Evolutionary conservation across 2,888 invertebrate genomes (phyloP).

Genomic region (Thecophora atra): DNA sequence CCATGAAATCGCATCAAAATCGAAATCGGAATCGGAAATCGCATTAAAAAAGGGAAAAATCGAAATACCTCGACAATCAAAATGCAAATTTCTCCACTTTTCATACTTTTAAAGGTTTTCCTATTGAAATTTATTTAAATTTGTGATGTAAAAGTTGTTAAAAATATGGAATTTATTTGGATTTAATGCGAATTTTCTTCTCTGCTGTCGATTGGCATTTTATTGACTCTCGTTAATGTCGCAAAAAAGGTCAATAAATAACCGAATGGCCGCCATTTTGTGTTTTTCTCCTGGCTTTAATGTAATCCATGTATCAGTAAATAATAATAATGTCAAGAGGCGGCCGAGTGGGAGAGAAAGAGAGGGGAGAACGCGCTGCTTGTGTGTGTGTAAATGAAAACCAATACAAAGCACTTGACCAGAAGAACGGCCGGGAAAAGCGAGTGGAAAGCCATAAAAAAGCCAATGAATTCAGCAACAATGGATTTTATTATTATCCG

Average conservation of each 20-base stretch:
- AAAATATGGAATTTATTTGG: background rate
- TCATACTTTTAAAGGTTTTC: too few relatives aligned
- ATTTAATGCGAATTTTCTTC: background rate
- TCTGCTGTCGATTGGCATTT: background rate
- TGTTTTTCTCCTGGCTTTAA: background rate
- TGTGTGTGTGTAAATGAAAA: background rate
- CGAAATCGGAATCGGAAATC: too few relatives aligned
- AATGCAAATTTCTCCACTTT: too few relatives aligned
- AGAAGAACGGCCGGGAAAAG: background rate
- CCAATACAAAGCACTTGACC: conserved; percentile 14
- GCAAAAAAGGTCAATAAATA: too few relatives aligned
- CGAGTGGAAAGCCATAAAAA: conserved; percentile 1
- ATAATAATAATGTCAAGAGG: background rate
- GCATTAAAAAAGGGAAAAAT: too few relatives aligned
- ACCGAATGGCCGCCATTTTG: background rate
- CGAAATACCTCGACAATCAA: too few relatives aligned
- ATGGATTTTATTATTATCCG: background rate
- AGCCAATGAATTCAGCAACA: background rate
- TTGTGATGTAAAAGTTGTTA: background rate
- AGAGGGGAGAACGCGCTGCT: too few relatives aligned
- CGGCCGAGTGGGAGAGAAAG: background rate
- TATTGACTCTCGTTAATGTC: background rate
- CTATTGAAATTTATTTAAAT: background rate
- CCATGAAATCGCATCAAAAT: too few relatives aligned
- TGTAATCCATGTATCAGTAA: background rate